Percentiles rank a stretch among this genome's conserved stretches.
phyloP scores from a whole-genome alignment of 1,140 invertebrate species.

The Trachymyrmex cornetzi region DNA sequence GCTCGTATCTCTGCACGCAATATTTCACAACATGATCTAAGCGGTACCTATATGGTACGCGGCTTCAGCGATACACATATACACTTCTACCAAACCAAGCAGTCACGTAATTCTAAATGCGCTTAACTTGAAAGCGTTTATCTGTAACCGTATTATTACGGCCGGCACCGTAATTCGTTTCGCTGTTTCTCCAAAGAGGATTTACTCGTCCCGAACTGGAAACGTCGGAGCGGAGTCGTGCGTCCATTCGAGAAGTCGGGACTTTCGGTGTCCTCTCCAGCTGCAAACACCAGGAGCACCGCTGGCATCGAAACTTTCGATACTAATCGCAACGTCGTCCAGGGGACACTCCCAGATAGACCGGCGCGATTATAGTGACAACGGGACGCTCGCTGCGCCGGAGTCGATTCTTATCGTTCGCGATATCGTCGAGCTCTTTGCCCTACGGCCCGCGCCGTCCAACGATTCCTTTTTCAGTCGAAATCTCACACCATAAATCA shows the following conservation, averaged over 20 bases:
- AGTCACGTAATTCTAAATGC: slow-evolving; percentile 73
- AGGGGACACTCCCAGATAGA: slow-evolving; percentile 52
- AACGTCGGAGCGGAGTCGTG: slow-evolving; percentile 37
- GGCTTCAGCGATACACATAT: background rate
- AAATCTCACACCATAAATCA: slow-evolving; percentile 76
- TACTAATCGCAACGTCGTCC: slow-evolving; percentile 70
- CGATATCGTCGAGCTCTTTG: slow-evolving; percentile 44
- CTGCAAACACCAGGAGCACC: slow-evolving; percentile 22
- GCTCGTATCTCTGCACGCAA: slow-evolving; percentile 44
- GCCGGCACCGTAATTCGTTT: slow-evolving; percentile 70
- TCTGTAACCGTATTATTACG: slow-evolving; percentile 74
- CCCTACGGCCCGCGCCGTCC: background rate
- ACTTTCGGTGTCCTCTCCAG: background rate
- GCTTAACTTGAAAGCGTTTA: slow-evolving; percentile 76
- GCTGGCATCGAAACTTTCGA: slow-evolving; percentile 64
- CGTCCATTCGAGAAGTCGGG: background rate
- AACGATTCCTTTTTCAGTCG: slow-evolving; percentile 31
- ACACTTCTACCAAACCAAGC: slow-evolving; percentile 3
- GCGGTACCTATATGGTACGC: background rate
- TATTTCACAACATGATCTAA: slow-evolving; percentile 51
- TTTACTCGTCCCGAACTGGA: slow-evolving; percentile 69
- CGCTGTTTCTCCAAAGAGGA: slow-evolving; percentile 73
- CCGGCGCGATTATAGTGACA: slow-evolving; percentile 50
- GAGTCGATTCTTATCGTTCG: slow-evolving; percentile 69
- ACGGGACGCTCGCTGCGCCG: slow-evolving; percentile 55